Conservation (phyloP, 1,140 invertebrate genomes). For the Carposina sasakii region DNA sequence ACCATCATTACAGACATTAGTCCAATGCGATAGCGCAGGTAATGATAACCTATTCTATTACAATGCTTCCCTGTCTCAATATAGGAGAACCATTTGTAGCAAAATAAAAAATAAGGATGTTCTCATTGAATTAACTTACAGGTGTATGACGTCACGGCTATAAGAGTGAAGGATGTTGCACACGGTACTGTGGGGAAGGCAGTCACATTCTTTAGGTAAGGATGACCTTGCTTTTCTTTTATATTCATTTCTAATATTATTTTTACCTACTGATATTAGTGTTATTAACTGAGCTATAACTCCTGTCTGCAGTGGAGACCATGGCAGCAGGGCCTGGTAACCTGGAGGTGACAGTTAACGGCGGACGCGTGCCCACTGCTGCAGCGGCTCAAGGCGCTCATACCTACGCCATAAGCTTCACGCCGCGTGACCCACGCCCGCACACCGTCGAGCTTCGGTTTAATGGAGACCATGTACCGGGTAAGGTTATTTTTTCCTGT, state of each 20-base stretch:
- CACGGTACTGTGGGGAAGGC: conserved; percentile 93
- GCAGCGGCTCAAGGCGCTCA: conserved; percentile 96
- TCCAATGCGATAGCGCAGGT: no score
- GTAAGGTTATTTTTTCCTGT: conserved; percentile 68
- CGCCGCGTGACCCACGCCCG: conserved; percentile 88
- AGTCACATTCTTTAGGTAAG: conserved; percentile 94
- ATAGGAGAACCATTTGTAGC: no score
- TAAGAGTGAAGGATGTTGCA: conserved; percentile 93
- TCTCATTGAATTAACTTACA: no score
- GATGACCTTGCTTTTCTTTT: conserved; percentile 13
- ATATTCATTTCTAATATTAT: background rate
- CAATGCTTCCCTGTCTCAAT: no score
- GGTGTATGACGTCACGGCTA: conserved; percentile 95
- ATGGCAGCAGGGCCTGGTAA: conserved; percentile 97
- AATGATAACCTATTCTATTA: no score
- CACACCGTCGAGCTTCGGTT: conserved; percentile 96
- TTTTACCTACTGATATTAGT: background rate
- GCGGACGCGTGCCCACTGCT: conserved; percentile 94
- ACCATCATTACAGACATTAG: no score
- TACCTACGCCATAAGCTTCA: conserved; percentile 97
- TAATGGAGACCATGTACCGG: conserved; percentile 96
- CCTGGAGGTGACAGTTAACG: conserved; percentile 97
- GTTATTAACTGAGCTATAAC: background rate
- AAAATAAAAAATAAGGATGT: no score
- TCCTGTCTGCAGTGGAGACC: conserved; percentile 86